Percentiles rank a stretch among this genome's conserved stretches.
phyloP scores from a whole-genome alignment of 92 coral and sea anemone species.

The Parazoanthus atlanticus region DNA sequence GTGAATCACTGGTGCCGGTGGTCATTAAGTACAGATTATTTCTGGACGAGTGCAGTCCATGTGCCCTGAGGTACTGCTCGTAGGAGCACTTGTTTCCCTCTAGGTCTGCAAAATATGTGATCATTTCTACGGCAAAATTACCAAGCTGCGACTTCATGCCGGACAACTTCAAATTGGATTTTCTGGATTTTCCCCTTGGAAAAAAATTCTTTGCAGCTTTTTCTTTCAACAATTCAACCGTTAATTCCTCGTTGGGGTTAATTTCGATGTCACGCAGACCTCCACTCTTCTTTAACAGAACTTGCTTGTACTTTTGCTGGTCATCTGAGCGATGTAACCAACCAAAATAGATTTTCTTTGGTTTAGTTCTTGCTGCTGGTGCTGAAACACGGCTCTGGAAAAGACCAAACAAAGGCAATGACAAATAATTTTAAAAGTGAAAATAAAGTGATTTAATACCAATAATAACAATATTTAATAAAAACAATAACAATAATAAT shows the following conservation, averaged over 20 bases:
- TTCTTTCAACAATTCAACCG: background rate
- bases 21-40: slow-evolving; percentile 7
- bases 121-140: background rate
- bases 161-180: background rate
- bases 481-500: too few relatives aligned
- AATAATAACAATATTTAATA: too few relatives aligned
- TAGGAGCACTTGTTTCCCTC: slow-evolving; percentile 13
- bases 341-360: too few relatives aligned
- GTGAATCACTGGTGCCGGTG: background rate
- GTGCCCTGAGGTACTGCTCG: slow-evolving; percentile 7
- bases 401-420: too few relatives aligned
- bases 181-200: background rate
- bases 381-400: too few relatives aligned
- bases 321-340: too few relatives aligned
- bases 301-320: background rate
- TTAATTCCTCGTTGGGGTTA: slow-evolving; percentile 14
- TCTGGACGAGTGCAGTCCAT: slow-evolving; percentile 14
- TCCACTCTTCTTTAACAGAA: slow-evolving; percentile 15
- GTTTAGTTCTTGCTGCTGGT: too few relatives aligned
- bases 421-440: too few relatives aligned
- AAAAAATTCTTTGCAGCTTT: slow-evolving; percentile 20
- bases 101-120: background rate
- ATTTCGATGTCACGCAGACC: slow-evolving; percentile 5
- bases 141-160: background rate
- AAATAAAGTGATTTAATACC: too few relatives aligned